Base-by-base conservation (phyloP, 2,888 invertebrate genomes). In the Drosophila meridiana region DNA sequence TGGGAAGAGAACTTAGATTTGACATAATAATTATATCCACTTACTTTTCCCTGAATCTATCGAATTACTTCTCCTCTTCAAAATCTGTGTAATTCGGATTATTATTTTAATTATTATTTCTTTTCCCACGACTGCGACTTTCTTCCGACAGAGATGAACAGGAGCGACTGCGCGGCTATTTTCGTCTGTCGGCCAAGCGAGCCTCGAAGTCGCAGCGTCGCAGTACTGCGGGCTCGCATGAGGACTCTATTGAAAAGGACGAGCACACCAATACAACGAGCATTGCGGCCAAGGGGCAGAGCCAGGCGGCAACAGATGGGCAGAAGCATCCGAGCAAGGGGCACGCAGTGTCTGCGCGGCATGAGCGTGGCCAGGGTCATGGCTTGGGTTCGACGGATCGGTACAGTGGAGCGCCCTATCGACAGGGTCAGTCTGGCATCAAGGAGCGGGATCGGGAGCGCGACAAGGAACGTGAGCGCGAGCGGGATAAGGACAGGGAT, bases 161-260 rank as follows among this genome's bases (percentile, higher is more conserved):
- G 83, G 94, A 95, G 78, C 93, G 95, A 38, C 90, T 95, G 1
- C 93, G 94, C 34, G 94, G 94, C 63, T 95, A 95, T 89, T 94
- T 95, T 80, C 94, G 94, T 9, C 93, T 94, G 26, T 92, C 92
- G 91, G 94, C 91, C 89, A 94, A 91, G 89, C 94, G 89, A 88
- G 83, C 91, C 90, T 73, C 92, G 83, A 90, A 94, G 92, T 67
- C 93, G 82, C 76, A 85, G 40, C 90, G 94, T 1, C 87, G 93
- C 74, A 82, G 80, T 40, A 78, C 76, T 42, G 87, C 57, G 5
- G 73, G 69, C 53, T 93, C 93, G 4, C 75, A 70, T 4, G 93
- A 66, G 93, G 91, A 92, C 45, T 91, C 92, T 48, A 90, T 91
- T 32, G 92, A 92, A 61, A 92, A 92, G 74, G 92, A 93, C 40